Base-by-base conservation (phyloP, 2,888 invertebrate species). In the Mimas tiliae region DNA sequence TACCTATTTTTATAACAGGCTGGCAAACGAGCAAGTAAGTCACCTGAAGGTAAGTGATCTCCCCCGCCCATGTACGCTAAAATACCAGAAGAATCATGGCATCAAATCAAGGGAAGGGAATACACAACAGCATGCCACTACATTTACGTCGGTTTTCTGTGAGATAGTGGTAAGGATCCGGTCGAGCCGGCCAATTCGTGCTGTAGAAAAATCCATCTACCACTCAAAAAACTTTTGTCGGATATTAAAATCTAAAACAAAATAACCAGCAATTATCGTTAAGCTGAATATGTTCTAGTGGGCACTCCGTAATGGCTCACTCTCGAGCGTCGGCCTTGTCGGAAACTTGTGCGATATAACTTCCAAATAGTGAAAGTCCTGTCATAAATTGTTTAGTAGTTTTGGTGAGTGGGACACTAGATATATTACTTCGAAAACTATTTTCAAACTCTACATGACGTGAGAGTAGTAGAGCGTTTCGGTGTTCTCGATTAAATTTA, bases 361-460 rank as follows among this genome's bases (percentile, higher is more conserved):
- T 42, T 16, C 38, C 34, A 42, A 58, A 42, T 42, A 42, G 58
- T 58, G 19, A 58, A 16, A 58, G 58, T 58, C 42, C 19, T 38
- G 38, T 58, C 58, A 58, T 58, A 58, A 58, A 58, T 42, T 58
- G 58, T 58, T 68, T 71, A 74, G 71, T 78, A 77, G 78, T 78
- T 75, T 73, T 69, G 66, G 67, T 65, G 50, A 53, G 65, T 69
- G 27, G 64, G 63, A 12, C 42, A 19, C 19, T 50, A 19, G 58
- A 58, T 42, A n/a, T 33, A 58, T 58, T 19, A 38, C 58, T 42
- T 12, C 9, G 3, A 9, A 1, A 58, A 58, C 58, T 42, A 58
- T 58, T 11, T 19, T 9, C 6, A 42, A 38, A 19, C 16, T 58
- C 11, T 42, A 8, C 11, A n/a, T 19, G 33, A 33, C 53, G 27